A percentile compares a stretch with the other conserved stretches of the same genome.
These are phyloP conservation scores for Engystomops pustulosus DNA, from an alignment of 2,113 vertebrate genomes.

Conservation along the genomic window DNA sequence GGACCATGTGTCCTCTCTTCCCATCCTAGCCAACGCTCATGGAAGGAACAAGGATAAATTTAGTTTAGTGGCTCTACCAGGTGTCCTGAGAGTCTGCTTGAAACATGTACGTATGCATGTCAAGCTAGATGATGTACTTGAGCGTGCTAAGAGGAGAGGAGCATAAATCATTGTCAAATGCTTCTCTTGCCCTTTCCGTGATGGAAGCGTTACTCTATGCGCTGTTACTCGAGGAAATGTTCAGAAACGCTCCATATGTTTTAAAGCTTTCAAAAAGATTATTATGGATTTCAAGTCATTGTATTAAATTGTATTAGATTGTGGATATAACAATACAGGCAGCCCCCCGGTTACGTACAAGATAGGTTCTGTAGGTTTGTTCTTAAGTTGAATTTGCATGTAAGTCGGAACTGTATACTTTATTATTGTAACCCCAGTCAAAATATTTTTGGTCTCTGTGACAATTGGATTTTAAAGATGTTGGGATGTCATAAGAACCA, in stretches of 20 bases:
- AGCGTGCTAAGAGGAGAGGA: conserved; percentile 63
- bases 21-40: conserved; percentile 31
- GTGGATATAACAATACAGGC: too few relatives aligned
- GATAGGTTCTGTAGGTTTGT: too few relatives aligned
- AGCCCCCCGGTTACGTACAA: too few relatives aligned
- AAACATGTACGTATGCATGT: conserved; percentile 72
- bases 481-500: too few relatives aligned
- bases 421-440: too few relatives aligned
- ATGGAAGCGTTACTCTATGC: conserved; percentile 60
- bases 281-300: too few relatives aligned
- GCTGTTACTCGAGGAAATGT: conserved; percentile 8
- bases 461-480: too few relatives aligned
- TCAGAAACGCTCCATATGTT: conserved; percentile 67
- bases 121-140: conserved; percentile 72
- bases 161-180: conserved; percentile 76
- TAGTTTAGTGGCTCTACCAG: conserved; percentile 60
- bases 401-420: too few relatives aligned
- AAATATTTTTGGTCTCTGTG: too few relatives aligned
- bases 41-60: conserved; percentile 63
- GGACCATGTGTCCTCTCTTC: conserved; percentile 49
- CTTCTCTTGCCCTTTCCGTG: conserved; percentile 65
- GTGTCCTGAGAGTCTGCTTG: conserved; percentile 65
- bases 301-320: too few relatives aligned
- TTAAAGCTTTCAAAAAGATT: neutral
- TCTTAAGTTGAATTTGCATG: too few relatives aligned